Percentiles rank a stretch among this genome's conserved stretches.
These are phyloP conservation scores for Eriosoma lanigerum DNA, from an alignment of 1,140 invertebrate genomes.

Conservation along the genomic window DNA sequence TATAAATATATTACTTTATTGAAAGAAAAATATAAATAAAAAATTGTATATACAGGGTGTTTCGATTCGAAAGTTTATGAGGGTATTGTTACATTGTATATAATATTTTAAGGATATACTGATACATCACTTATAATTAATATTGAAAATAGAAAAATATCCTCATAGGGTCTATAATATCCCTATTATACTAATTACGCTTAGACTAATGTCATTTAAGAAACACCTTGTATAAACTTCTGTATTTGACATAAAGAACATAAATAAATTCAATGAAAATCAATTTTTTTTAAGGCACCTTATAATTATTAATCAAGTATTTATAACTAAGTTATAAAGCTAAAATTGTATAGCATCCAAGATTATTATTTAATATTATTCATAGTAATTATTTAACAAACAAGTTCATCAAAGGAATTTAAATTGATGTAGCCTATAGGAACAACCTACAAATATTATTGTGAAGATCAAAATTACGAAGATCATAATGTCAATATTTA, in stretches of 20 bases:
- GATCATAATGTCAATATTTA: not conserved
- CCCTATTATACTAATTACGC: no score
- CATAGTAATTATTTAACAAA: not conserved
- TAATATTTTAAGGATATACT: no score
- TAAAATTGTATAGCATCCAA: not conserved
- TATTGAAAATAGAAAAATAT: no score
- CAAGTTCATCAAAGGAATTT: not conserved
- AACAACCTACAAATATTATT: not conserved
- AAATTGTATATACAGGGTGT: no score
- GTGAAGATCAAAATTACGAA: not conserved
- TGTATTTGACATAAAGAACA: not conserved
- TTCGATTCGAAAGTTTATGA: no score
- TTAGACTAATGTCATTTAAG: no score
- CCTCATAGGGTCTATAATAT: no score
- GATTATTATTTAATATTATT: not conserved
- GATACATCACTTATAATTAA: no score
- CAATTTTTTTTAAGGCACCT: slow-evolving; percentile 31
- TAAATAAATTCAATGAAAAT: not conserved
- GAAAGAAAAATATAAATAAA: no score
- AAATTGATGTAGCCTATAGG: not conserved
- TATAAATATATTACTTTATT: no score
- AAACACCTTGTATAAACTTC: not conserved
- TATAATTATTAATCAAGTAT: slow-evolving; percentile 10
- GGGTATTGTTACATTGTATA: no score
- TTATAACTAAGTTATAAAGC: not conserved